Base-by-base conservation (phyloP, 2,797 vertebrate genomes). In the Heteromormyrus szaboi region DNA sequence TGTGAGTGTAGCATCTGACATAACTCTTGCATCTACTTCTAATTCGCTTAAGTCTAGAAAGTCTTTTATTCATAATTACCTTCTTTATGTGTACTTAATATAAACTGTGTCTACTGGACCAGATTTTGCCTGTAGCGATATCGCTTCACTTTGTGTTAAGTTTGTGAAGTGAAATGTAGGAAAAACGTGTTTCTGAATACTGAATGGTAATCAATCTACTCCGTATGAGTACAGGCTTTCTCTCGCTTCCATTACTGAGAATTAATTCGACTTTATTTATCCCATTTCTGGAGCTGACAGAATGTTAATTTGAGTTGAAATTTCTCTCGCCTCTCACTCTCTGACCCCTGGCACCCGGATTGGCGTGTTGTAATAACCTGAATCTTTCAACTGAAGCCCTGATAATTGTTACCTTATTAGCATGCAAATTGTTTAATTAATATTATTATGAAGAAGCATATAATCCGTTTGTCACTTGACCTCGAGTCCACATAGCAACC, bases 351-450 rank as follows among this genome's bases (percentile, higher is more conserved):
- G 97, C 98, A 97, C 97, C 95, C 94, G 97, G 97, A 98, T 97
- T 98, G 98, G 98, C 98, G 97, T 98, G 98, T 99, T 99, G 98
- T 99, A 99, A 99, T 99, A 99, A 99, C 98, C 98, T 96, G 97
- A 97, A 98, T 99, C 98, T 99, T 98, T 98, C 97, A 98, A 98
- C 98, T 98, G 97, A 99, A 98, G 98, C 98, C 97, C 97, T 96
- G 97, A 99, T 99, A 98, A 99, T 99, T 98, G 98, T 99, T 99
- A 99, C 98, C 98, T 98, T 98, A 99, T 99, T 99, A 99, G 98
- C 98, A 99, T 99, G 98, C 98, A 99, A 99, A 99, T 99, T 98
- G 98, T 99, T 99, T 99, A 99, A 99, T 99, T 99, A 99, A 99
- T 99, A 99, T 99, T 99, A 99, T 99, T 99, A 99, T 99, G 98